Percentiles rank a stretch among this genome's conserved stretches.
Conservation (phyloP, 2,888 invertebrate species). For the Tetrapedia diversipes region DNA sequence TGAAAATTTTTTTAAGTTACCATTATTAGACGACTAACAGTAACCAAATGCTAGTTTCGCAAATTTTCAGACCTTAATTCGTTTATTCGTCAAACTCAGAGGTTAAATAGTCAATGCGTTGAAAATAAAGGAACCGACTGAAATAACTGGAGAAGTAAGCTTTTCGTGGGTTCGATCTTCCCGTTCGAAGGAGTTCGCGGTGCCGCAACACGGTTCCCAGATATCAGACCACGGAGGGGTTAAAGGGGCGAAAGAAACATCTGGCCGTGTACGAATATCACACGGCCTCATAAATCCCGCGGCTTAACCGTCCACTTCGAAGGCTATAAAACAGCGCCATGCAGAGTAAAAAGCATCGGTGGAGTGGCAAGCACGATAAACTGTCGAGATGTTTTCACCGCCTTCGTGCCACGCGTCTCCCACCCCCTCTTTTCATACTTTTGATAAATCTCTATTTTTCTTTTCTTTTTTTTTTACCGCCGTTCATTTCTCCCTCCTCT, state of each 20-base stretch:
- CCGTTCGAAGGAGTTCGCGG: too few species aligned
- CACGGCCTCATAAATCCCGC: slow-evolving; percentile 47
- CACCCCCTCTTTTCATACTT: slow-evolving; percentile 43
- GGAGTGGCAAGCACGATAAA: slow-evolving; percentile 58
- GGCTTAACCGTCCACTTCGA: slow-evolving; percentile 44
- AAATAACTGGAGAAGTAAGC: too few species aligned
- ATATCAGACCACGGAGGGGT: background rate
- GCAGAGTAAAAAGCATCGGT: slow-evolving; percentile 55
- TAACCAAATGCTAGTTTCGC: too few species aligned
- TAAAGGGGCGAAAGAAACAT: slow-evolving; percentile 26
- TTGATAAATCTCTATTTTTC: slow-evolving; percentile 64
- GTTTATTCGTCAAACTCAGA: too few species aligned
- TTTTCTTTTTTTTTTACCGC: background rate
- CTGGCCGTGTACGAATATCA: slow-evolving; percentile 50
- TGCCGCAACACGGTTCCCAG: too few species aligned
- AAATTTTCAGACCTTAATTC: too few species aligned
- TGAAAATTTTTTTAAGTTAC: too few species aligned
- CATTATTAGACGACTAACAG: too few species aligned
- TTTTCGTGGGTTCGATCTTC: too few species aligned
- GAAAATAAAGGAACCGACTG: too few species aligned
- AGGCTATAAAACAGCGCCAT: slow-evolving; percentile 50
- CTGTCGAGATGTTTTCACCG: slow-evolving; percentile 58
- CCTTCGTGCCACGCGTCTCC: slow-evolving; percentile 44
- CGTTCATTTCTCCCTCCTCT: background rate
- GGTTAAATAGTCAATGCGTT: too few species aligned